A percentile compares a stretch with the other conserved stretches of the same genome.
phyloP scores from a whole-genome alignment of 1,140 invertebrate genomes.

The Centruroides sculpturatus region DNA sequence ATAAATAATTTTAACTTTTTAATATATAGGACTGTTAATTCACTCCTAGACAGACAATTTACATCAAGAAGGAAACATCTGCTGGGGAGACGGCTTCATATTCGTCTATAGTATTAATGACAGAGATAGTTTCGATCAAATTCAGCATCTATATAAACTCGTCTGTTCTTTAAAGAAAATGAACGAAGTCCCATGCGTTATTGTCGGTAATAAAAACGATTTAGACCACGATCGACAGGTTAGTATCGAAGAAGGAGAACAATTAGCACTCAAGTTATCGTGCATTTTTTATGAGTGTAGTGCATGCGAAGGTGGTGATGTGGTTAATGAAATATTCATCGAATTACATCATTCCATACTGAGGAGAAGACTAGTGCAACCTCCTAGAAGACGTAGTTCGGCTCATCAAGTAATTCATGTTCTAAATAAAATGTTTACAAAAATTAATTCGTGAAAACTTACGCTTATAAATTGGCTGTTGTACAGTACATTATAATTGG shows the following conservation, averaged over 20 bases:
- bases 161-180: slow-evolving; percentile 23
- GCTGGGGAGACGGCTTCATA: slow-evolving; percentile 77
- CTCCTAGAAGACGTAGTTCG: not conserved
- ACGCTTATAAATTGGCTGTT: too few relatives aligned
- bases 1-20: too few relatives aligned
- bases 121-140: slow-evolving; percentile 66
- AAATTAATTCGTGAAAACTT: not conserved
- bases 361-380: not conserved
- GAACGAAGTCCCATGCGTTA: slow-evolving; percentile 26
- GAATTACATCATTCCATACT: not conserved
- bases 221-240: slow-evolving; percentile 84
- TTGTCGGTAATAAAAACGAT: slow-evolving; percentile 84
- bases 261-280: not conserved
- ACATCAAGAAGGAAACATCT: slow-evolving; percentile 54
- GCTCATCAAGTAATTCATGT: not conserved
- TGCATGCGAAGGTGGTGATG: not conserved
- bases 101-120: slow-evolving; percentile 86
- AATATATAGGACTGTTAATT: too few relatives aligned
- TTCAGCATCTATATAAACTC: slow-evolving; percentile 54
- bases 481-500: too few relatives aligned
- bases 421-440: not conserved
- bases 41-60: slow-evolving; percentile 29
- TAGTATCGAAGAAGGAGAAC: slow-evolving; percentile 54
- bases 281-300: not conserved
- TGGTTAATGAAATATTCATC: not conserved